Percentiles rank a stretch among this genome's conserved stretches.
Evolutionary conservation across 1,140 invertebrate genomes (phyloP).

Genomic region (Achatina immaculata): DNA sequence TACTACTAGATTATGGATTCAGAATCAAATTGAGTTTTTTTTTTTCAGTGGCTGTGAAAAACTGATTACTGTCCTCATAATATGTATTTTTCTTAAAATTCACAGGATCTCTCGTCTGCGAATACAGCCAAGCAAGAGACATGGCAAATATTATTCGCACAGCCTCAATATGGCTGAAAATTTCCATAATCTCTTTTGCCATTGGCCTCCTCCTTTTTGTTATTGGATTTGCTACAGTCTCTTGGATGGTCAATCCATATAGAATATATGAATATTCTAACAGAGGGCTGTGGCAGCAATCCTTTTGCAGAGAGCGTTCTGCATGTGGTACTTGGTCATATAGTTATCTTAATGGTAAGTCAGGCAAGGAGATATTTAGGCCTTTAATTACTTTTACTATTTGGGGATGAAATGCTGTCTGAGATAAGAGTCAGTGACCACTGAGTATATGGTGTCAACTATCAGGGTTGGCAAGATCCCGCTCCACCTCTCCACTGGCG

Average conservation of each 20-base stretch:
- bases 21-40: too few relatives aligned
- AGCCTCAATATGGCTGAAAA: slow-evolving; percentile 44
- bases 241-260: slow-evolving; percentile 43
- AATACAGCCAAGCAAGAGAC: neutral
- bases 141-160: slow-evolving; percentile 28
- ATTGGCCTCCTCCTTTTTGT: slow-evolving; percentile 50
- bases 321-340: neutral
- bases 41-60: too few relatives aligned
- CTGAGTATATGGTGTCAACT: too few relatives aligned
- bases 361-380: too few relatives aligned
- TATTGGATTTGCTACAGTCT: slow-evolving; percentile 52
- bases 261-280: neutral
- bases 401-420: too few relatives aligned
- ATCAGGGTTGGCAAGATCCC: too few relatives aligned
- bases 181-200: slow-evolving; percentile 42
- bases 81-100: too few relatives aligned
- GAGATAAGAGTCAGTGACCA: too few relatives aligned
- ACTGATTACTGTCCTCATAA: too few relatives aligned
- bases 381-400: too few relatives aligned
- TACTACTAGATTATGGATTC: too few relatives aligned
- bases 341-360: neutral
- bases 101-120: neutral
- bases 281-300: slow-evolving; percentile 15
- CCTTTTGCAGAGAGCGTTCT: neutral
- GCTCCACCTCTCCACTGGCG: too few relatives aligned